Evolutionary conservation across 2,888 invertebrate species (phyloP), one percentile per base, ranked within the genome.

Genomic region (Argyresthia goedartella): DNA sequence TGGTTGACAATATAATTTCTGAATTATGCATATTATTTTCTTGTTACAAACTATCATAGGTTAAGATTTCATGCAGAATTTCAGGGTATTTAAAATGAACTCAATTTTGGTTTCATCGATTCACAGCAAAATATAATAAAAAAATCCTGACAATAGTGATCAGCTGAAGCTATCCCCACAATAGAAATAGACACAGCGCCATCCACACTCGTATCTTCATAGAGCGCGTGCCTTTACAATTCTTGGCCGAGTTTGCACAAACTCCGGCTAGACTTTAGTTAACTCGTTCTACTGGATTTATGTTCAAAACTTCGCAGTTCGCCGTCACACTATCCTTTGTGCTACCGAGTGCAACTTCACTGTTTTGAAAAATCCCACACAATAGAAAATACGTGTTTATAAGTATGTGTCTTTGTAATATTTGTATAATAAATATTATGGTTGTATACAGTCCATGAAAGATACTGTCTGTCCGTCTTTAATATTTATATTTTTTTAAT

Each of bases 251-350:
- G 74, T 76, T 76, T 72, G 70, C 76, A 76, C 75, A 75, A 51
- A 75, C 73, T 71, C 69, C 47, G 51, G 42, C 48, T 51, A 48
- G 73, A 67, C 68, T 68, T 68, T 69, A 76, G 78, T 77, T 77
- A 73, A 76, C 76, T 78, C 75, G 77, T 77, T 74, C 69, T 59
- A 69, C 59, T 57, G 69, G 70, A 78, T 78, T 78, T 77, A 78
- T 76, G 72, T 67, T 59, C 63, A 63, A 52, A 54, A 54, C 50
- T 54, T 52, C 11, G 52, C 49, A 39, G 43, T 15, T 10, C 36
- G 47, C 15, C 42, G 52, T 52, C 45, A 52, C 52, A 52, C 39
- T 52, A 15, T 74, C 73, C 74, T 69, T 62, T 61, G 61, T 60
- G 59, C 57, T 58, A 56, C 56, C 71, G 65, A 72, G 67, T 73